Base-by-base conservation (phyloP, 2,113 vertebrate species). In the Peromyscus polionotus region DNA sequence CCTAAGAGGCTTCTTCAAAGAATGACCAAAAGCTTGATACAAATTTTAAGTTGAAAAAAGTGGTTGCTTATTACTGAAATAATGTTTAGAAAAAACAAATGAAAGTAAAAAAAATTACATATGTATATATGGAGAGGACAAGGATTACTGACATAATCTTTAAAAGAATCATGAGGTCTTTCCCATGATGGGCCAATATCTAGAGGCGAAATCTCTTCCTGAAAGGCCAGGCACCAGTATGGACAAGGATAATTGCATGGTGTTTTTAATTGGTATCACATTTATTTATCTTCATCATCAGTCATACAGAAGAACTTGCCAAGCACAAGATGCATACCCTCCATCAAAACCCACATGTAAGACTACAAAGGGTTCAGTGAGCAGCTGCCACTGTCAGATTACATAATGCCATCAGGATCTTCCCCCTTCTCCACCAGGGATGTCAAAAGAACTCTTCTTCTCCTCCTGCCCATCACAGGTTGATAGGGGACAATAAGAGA, bases 201-300 rank as follows among this genome's bases (percentile, higher is more conserved):
- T 59, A 7, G 22, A 75, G 61, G 76, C 75, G 19, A 86, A 33
- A 59, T 14, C 17, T 65, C 68, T 95, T 57, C n/a, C 68, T 84
- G 91, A 93, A 39, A 95, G 36, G 19, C 76, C 8, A 0, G 6
- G 7, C 8, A 57, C 83, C 65, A 77, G 16, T 39, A 45, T 7
- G 57, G 75, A 91, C 85, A 93, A 87, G 39, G 26, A 68, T 73
- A 42, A 94, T 45, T 73, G 48, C 0, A 42, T 16, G 24, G 81
- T 42, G 22, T n/a, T 94, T 96, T 88, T 93, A 97, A 96, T 83
- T 88, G 87, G 73, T 33, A 96, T 94, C 97, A 90, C 36, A 54
- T 45, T 89, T 48, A 95, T 45, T 96, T 96, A 81, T 85, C 89
- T 54, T 95, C 75, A 95, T 73, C 73, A 85, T 88, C 75, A 31